Evolutionary conservation across 2,888 invertebrate species (phyloP), one percentile per base, ranked within the genome.

Genomic region (Spialia ferax): DNA sequence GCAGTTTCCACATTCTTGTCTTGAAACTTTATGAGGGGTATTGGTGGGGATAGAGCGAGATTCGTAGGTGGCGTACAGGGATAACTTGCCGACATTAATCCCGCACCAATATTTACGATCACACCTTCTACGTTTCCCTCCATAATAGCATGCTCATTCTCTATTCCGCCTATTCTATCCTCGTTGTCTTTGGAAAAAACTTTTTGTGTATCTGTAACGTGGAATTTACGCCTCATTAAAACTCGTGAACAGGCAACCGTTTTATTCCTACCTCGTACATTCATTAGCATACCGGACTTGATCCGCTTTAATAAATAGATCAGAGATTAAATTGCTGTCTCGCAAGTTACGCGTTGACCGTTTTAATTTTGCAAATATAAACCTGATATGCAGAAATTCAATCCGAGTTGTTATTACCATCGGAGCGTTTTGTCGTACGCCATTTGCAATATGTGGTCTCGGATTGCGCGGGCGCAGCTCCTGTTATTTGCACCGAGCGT

Each of bases 401-500:
- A 88, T 85, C 81, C 80, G 78, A 22, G 45, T 60, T 84, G 85
- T 87, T 86, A 88, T 88, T 84, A 83, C 76, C 79, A 79, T 78
- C 74, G 76, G 78, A 76, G 81, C 79, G 83, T 84, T 87, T 89
- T 89, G 90, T 91, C 89, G 87, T 90, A 81, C 85, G 85, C 81
- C 83, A 80, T 83, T 77, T 77, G 80, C 79, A 78, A 80, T 79
- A 81, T 84, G 85, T 77, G 81, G 83, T 81, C 78, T 81, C 70
- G 75, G 72, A 76, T 82, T 85, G 86, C 86, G 83, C 83, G 73
- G 76, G 80, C 86, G 82, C 84, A 81, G 84, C 87, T 88, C 84
- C 88, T 91, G 88, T 89, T 88, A 91, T 92, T 91, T 89, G 81
- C 83, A 77, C 77, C 79, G 75, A 77, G 73, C 77, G 79, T 91